Percentiles rank a stretch among this genome's conserved stretches.
Conservation (phyloP, 2,113 vertebrate genomes). For the Sturnus vulgaris region DNA sequence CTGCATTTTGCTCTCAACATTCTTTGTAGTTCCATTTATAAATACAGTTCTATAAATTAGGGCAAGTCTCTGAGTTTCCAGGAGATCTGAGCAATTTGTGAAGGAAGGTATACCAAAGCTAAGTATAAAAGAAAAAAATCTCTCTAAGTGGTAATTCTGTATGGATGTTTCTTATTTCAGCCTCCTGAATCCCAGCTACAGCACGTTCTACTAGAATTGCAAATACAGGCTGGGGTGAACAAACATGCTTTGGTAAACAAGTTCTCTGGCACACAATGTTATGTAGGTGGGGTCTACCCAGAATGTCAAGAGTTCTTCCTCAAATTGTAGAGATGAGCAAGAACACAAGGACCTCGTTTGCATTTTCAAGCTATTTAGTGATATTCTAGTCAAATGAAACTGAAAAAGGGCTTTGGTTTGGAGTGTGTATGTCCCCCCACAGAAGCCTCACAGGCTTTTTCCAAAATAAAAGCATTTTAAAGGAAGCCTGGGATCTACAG, state of each 20-base stretch:
- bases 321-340: background rate
- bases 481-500: background rate
- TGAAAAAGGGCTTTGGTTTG: background rate
- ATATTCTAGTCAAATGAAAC: background rate
- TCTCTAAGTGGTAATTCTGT: constrained; percentile 18
- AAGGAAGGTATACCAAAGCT: background rate
- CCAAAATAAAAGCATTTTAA: background rate
- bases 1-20: background rate
- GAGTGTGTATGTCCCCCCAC: background rate
- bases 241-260: constrained; percentile 48
- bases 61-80: constrained; percentile 1
- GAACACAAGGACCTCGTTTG: background rate
- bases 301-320: constrained; percentile 3
- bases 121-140: background rate
- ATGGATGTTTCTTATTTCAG: constrained; percentile 51
- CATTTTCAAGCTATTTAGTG: background rate
- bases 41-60: background rate
- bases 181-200: constrained; percentile 32
- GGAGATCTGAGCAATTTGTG: background rate
- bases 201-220: constrained; percentile 41
- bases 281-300: constrained; percentile 12
- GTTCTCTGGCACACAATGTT: constrained; percentile 8
- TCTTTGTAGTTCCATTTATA: background rate
- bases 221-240: constrained; percentile 29
- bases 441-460: background rate